A percentile compares a stretch with the other conserved stretches of the same genome.
Evolutionary conservation across 1,140 invertebrate species (phyloP).

Genomic region (Halesus radiatus): DNA sequence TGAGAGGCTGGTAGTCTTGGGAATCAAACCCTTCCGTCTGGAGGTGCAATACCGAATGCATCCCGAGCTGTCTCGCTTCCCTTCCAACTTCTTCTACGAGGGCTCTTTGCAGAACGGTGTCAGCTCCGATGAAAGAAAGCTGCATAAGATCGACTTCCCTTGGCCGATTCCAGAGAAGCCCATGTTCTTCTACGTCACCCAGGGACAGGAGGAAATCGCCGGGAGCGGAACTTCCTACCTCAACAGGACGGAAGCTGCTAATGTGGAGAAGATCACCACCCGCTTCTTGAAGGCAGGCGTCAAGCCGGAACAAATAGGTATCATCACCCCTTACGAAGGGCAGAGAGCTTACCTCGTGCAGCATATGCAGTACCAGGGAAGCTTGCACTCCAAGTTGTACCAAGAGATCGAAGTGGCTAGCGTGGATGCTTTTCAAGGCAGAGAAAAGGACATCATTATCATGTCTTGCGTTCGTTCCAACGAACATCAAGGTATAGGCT

Average conservation of each 20-base stretch:
- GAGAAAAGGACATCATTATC: constrained; percentile 99
- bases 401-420: constrained; percentile 99
- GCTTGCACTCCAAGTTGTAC: constrained; percentile 96
- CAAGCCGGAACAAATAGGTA: constrained; percentile 98
- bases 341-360: constrained; percentile 98
- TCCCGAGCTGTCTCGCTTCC: constrained; percentile 96
- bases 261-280: constrained; percentile 98
- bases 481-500: constrained; percentile 95
- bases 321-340: constrained; percentile 99
- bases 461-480: constrained; percentile 96
- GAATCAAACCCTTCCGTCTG: constrained; percentile 93
- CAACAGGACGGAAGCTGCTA: constrained; percentile 98
- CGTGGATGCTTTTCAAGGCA: constrained; percentile 97
- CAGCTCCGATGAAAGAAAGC: constrained; percentile 92
- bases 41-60: constrained; percentile 99
- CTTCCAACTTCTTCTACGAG: constrained; percentile 99
- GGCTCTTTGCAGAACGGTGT: constrained; percentile 99
- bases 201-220: constrained; percentile 98
- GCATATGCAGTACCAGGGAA: constrained; percentile 99
- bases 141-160: constrained; percentile 95
- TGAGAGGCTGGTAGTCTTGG: constrained; percentile 96
- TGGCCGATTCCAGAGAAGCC: constrained; percentile 97
- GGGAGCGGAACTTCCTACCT: constrained; percentile 98
- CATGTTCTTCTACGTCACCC: constrained; percentile 99
- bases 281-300: constrained; percentile 94